A percentile compares a stretch with the other conserved stretches of the same genome.
Evolutionary conservation across 2,888 invertebrate genomes (phyloP).

Genomic region (Hirtodrosophila duncani): DNA sequence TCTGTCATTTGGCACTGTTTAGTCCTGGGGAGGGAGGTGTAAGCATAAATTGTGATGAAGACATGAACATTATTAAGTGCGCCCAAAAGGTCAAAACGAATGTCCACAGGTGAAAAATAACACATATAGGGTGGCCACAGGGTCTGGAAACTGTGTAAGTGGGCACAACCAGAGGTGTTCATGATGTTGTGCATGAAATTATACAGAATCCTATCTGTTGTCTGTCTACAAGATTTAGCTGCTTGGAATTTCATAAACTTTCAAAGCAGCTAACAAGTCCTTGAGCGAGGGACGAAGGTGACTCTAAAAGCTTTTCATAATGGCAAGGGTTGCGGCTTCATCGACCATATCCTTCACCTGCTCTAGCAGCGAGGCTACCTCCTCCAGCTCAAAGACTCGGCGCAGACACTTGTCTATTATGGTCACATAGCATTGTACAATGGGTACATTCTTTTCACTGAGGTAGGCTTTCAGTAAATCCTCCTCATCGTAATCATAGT

Average conservation of each 20-base stretch:
- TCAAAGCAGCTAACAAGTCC: no score
- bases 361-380: conserved; percentile 65
- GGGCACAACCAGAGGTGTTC: background rate
- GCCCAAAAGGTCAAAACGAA: no score
- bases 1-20: conserved; percentile 1
- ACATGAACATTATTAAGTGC: conserved; percentile 67
- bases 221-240: no score
- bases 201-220: no score
- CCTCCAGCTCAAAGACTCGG: conserved; percentile 66
- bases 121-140: conserved; percentile 47
- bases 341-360: conserved; percentile 74
- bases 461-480: conserved; percentile 69
- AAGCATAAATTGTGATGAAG: conserved; percentile 61
- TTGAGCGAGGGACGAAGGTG: no score
- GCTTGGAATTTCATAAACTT: no score
- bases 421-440: conserved; percentile 73
- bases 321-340: no score
- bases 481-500: conserved; percentile 70
- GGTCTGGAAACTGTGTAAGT: background rate
- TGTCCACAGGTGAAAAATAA: no score
- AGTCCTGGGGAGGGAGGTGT: background rate
- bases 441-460: conserved; percentile 68
- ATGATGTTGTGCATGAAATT: background rate
- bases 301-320: no score
- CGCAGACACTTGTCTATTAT: conserved; percentile 73